Evolutionary conservation across 2,797 vertebrate genomes (phyloP), one percentile per base, ranked within the genome.

Genomic region (Fistularia commersonii): DNA sequence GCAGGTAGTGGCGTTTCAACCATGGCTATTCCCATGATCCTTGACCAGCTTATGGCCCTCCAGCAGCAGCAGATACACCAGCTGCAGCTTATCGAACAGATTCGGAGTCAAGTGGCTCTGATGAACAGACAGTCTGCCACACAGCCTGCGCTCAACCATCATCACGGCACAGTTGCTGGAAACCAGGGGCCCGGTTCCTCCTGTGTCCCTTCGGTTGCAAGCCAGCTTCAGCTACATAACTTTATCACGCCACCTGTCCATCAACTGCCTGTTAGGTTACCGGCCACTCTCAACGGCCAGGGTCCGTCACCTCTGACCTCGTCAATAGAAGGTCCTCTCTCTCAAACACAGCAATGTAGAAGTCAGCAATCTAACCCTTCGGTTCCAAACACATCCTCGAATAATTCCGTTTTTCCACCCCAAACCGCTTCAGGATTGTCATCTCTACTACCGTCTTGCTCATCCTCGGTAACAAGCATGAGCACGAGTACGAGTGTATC

Each of bases 21-120:
- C 0, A 91, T 94, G 88, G 96, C 97, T 54, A 93, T 99, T 64
- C 97, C 97, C 51, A 91, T 97, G 93, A 99, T 99, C 70, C 87
- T 99, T 71, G 97, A 99, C 79, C 97, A 99, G 86, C 88, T 99
- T 52, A 91, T 98, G 93, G 95, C 97, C n/a, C 85, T 99, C 48
- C 97, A 99, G 81, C 97, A 99, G 83, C 97, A 99, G 80, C 97
- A 99, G 81, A 94, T 99, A 45, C 96, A 97, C 79, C 97, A 99
- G 88, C 91, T 99, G 64, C 96, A 99, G 90, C 90, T 99, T 44
- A 99, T 99, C 1, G 97, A 99, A 83, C 97, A 99, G 86, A 99
- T 99, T 70, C 94, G 95, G 53, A 98, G 93, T 76, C 97, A 99
- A 72, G 96, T 99, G 78, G 93, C 95, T 1, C 85, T 95, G 81